Conservation (phyloP, 2,797 vertebrate genomes). For the Chloroceryle amazona region DNA sequence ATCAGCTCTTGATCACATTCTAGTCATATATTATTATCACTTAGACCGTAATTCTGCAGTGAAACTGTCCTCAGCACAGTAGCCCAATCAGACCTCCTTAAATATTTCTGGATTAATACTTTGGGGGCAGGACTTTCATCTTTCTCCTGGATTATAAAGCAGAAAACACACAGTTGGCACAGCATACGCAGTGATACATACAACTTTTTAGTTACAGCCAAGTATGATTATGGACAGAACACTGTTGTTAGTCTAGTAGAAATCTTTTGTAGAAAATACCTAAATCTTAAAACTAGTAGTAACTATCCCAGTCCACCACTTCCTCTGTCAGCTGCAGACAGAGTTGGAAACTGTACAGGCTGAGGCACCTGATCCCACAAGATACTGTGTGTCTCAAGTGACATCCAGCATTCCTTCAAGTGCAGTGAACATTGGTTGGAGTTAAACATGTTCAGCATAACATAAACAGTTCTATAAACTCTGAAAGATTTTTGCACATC, state of each 20-base stretch:
- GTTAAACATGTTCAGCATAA: neutral
- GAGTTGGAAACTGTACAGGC: rapidly evolving
- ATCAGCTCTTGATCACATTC: neutral
- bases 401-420: neutral
- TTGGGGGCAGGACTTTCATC: neutral
- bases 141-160: neutral
- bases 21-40: neutral
- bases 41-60: neutral
- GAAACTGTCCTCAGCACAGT: neutral
- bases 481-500: neutral
- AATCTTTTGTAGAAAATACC: neutral
- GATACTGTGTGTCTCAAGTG: neutral
- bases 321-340: neutral
- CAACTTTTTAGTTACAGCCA: neutral
- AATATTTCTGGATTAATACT: neutral
- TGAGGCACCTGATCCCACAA: neutral
- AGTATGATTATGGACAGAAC: neutral
- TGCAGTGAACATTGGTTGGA: neutral
- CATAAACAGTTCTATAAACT: neutral
- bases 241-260: neutral
- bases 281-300: neutral
- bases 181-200: neutral
- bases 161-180: neutral
- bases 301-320: neutral
- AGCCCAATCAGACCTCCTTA: neutral